These are phyloP conservation scores for Dinocampus coccinellae DNA, from an alignment of 2,888 invertebrate genomes.

Conservation along the genomic window DNA sequence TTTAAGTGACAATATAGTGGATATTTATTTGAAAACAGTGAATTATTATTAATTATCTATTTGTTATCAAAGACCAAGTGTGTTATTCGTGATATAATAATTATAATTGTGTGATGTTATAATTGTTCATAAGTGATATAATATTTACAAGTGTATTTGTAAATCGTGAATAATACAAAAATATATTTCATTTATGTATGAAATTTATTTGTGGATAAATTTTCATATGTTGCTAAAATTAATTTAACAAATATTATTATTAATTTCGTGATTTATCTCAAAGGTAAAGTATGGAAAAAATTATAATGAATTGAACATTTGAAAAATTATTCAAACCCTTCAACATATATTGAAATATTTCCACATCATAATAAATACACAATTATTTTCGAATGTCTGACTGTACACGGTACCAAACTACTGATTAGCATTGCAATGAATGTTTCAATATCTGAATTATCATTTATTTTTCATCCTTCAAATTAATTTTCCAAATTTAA, in stretches of 20 bases:
- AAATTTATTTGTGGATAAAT: neutral
- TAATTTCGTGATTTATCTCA: constrained; percentile 28
- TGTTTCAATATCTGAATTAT: no score
- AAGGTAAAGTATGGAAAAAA: constrained; percentile 25
- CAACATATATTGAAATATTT: constrained; percentile 25
- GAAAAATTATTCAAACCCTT: constrained; percentile 42
- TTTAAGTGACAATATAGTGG: no score
- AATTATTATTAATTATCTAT: neutral
- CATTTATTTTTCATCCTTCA: no score
- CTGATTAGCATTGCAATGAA: neutral
- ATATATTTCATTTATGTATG: neutral
- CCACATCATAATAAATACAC: neutral
- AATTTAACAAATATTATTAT: constrained; percentile 28
- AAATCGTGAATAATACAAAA: neutral
- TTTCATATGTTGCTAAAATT: neutral
- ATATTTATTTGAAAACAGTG: neutral
- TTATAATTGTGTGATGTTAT: neutral
- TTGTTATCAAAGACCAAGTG: neutral
- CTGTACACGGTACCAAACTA: neutral
- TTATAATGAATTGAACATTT: neutral
- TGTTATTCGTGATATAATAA: neutral
- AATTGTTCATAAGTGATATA: neutral
- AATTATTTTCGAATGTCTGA: neutral
- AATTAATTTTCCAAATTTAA: no score
- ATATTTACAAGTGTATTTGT: neutral